Conservation (phyloP, 2,797 vertebrate genomes). For the Menidia menidia region DNA sequence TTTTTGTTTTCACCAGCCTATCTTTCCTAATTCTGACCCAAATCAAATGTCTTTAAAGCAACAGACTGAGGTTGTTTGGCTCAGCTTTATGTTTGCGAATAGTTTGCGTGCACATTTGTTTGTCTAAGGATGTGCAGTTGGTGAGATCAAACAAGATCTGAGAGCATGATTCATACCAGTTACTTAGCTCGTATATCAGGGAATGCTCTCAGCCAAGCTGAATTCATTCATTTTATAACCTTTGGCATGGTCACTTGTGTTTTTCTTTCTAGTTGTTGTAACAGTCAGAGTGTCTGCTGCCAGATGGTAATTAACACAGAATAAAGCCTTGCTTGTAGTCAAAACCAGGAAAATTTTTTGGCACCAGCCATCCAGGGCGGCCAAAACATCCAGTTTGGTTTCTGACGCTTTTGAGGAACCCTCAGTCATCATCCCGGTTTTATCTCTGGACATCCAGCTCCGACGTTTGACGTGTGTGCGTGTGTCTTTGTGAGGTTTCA, state of each 20-base stretch:
- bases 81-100: conserved; percentile 21
- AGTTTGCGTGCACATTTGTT: conserved; percentile 12
- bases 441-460: conserved; percentile 33
- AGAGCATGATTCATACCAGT: conserved; percentile 10
- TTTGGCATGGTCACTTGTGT: neutral
- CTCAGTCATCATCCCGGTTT: conserved; percentile 26
- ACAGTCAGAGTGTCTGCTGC: conserved; percentile 13
- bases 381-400: conserved; percentile 14
- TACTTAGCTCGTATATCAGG: conserved; percentile 8
- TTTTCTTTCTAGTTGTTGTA: conserved; percentile 28
- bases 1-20: neutral
- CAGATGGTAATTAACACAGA: conserved; percentile 16
- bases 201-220: conserved; percentile 19
- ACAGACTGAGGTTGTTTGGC: neutral
- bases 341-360: conserved; percentile 32
- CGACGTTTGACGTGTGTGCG: conserved; percentile 34
- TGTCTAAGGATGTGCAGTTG: conserved; percentile 5
- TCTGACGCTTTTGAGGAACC: conserved; percentile 13
- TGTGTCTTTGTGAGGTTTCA: conserved; percentile 27
- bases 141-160: conserved; percentile 4
- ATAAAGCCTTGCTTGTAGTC: conserved; percentile 5
- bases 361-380: conserved; percentile 6
- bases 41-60: conserved; percentile 8
- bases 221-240: neutral
- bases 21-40: neutral